A percentile compares a stretch with the other conserved stretches of the same genome.
These are phyloP conservation scores for Drosophila malerkotliana DNA, from an alignment of 1,140 invertebrate species.

Conservation along the genomic window DNA sequence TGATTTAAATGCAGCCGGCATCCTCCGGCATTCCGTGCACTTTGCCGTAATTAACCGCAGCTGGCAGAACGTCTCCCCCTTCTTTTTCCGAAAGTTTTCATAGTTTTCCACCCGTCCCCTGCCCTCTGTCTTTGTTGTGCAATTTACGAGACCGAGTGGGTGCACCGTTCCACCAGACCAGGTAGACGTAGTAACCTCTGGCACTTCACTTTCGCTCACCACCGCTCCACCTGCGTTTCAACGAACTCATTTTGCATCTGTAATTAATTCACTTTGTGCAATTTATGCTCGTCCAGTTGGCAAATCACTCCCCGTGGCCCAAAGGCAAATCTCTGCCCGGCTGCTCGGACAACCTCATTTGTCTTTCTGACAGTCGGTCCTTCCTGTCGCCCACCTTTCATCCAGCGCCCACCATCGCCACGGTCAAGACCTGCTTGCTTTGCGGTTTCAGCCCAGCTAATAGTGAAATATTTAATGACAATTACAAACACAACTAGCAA, in stretches of 20 bases:
- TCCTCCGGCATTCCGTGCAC: slow-evolving; percentile 22
- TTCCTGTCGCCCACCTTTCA: neutral
- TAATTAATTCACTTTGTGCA: slow-evolving; percentile 58
- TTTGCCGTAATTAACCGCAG: slow-evolving; percentile 48
- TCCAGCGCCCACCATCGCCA: neutral
- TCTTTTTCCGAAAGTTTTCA: slow-evolving; percentile 11
- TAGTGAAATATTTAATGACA: slow-evolving; percentile 72
- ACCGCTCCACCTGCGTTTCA: neutral
- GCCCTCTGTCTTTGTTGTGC: slow-evolving; percentile 6
- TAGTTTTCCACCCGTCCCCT: neutral
- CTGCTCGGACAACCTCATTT: slow-evolving; percentile 53
- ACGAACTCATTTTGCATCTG: slow-evolving; percentile 43
- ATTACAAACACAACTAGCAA: slow-evolving; percentile 53
- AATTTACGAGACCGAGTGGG: slow-evolving; percentile 1
- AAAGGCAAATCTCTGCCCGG: slow-evolving; percentile 33
- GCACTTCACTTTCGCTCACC: neutral
- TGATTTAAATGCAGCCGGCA: slow-evolving; percentile 28
- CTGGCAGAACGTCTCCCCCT: slow-evolving; percentile 8
- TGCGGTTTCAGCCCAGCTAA: slow-evolving; percentile 41
- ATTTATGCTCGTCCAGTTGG: slow-evolving; percentile 55
- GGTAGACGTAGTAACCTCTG: neutral
- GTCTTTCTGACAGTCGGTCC: slow-evolving; percentile 42
- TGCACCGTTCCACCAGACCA: neutral
- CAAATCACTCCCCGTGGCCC: slow-evolving; percentile 34
- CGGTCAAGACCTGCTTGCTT: neutral